Evolutionary conservation across 2,888 invertebrate genomes (phyloP), one percentile per base, ranked within the genome.

Genomic region (Scrobipalpa atriplicella): DNA sequence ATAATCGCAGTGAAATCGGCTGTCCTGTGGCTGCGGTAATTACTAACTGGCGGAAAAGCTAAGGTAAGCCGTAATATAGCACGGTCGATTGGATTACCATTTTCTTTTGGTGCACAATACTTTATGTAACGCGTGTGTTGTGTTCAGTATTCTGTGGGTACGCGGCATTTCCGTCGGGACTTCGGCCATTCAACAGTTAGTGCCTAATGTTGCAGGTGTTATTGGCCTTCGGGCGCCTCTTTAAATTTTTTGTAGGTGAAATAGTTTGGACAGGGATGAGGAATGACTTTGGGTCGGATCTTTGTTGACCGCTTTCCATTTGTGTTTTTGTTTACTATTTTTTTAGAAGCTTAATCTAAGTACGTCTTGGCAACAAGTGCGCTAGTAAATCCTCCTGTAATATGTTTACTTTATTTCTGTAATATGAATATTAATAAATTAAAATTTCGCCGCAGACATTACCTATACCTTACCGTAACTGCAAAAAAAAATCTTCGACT

Each of bases 11-110:
- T 54, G 52, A 67, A 75, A 79, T 82, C 86, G 88, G 86, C 84
- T 81, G 78, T 74, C 72, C 82, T 77, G 78, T 71, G 67, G 77
- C 76, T 78, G 73, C 69, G 84, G 77, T 79, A 77, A 78, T 86
- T 82, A 82, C 82, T 84, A 83, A 91, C 90, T 92, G 87, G 85
- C 85, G 87, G 85, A 88, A 87, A 90, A 88, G 84, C 86, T 81
- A 82, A 83, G 85, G 81, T 86, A 85, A 85, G 84, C 83, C 83
- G 84, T 86, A 87, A 85, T 80, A 82, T 83, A 85, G 83, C 84
- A 87, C 83, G 84, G 81, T 85, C 80, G 78, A 78, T 78, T 72
- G 84, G 87, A 92, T 92, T 92, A 89, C 84, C 91, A 92, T 92
- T 90, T 86, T 83, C 84, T 84, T 92, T 91, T 89, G 91, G 92